phyloP scores from a whole-genome alignment of 2,888 invertebrate genomes.

The Erebia palarica region DNA sequence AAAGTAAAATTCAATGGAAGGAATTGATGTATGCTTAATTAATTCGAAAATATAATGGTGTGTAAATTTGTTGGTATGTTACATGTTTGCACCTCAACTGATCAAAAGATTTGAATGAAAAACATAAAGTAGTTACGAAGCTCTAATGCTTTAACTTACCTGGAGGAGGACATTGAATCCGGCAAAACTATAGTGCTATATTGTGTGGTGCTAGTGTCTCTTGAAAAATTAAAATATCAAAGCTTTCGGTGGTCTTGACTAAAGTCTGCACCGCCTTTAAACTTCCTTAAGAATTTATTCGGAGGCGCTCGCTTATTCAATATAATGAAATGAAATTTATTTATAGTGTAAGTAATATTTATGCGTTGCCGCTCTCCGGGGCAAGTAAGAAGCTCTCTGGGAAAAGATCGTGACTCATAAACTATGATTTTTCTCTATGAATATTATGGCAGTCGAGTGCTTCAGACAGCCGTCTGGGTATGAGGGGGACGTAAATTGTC shows the following conservation, averaged over 20 bases:
- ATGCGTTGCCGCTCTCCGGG: conserved; percentile 52
- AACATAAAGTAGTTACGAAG: too few relatives aligned
- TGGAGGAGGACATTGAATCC: too few relatives aligned
- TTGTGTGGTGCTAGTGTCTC: too few relatives aligned
- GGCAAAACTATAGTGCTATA: too few relatives aligned
- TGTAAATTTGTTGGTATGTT: too few relatives aligned
- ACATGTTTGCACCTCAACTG: too few relatives aligned
- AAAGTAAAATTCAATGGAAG: too few relatives aligned
- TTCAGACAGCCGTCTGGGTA: conserved; percentile 52
- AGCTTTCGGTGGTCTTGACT: conserved; percentile 1
- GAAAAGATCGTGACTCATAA: conserved; percentile 70
- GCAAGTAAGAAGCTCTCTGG: conserved; percentile 66
- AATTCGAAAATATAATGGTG: too few relatives aligned
- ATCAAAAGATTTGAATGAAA: too few relatives aligned
- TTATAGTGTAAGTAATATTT: conserved; percentile 70
- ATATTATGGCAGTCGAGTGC: conserved; percentile 68
- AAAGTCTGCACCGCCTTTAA: conserved; percentile 26
- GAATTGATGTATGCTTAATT: too few relatives aligned
- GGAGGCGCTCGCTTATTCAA: conserved; percentile 53
- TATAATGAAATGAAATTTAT: conserved; percentile 63
- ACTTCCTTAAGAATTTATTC: conserved; percentile 39
- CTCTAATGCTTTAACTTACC: too few relatives aligned
- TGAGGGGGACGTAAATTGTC: conserved; percentile 53
- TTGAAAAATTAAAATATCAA: not conserved
- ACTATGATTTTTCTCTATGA: conserved; percentile 76